These are phyloP conservation scores for Cecropterus lyciades DNA, from an alignment of 1,140 invertebrate species.

Conservation along the genomic window DNA sequence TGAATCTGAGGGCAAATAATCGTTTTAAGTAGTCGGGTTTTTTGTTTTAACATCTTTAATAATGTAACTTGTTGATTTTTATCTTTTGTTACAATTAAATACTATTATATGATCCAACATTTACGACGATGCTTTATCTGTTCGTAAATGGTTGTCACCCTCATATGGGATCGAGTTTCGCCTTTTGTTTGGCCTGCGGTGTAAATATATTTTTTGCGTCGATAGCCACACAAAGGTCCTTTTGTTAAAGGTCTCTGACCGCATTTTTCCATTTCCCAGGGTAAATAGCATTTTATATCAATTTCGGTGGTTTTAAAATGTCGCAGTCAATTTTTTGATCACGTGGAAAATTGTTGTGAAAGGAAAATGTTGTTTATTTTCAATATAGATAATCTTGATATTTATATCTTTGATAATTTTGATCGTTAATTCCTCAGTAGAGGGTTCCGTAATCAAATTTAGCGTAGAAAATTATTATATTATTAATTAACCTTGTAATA, in stretches of 20 bases:
- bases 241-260: slow-evolving; percentile 4
- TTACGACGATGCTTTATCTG: neutral
- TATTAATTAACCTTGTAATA: no score
- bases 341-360: no score
- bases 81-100: neutral
- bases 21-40: no score
- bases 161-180: neutral
- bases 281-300: slow-evolving; percentile 11
- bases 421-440: no score
- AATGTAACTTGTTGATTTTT: no score
- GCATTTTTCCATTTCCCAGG: neutral
- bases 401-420: no score
- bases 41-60: no score
- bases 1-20: no score
- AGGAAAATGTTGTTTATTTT: no score
- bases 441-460: no score
- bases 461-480: no score
- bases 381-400: no score
- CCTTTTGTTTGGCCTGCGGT: slow-evolving; percentile 18
- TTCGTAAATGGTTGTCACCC: neutral
- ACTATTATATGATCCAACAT: neutral
- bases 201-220: slow-evolving; percentile 22
- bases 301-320: neutral
- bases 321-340: neutral
- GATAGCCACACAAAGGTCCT: slow-evolving; percentile 4